These are phyloP conservation scores for Oophaga sylvatica DNA, from an alignment of 2,797 vertebrate genomes.

Conservation along the genomic window DNA sequence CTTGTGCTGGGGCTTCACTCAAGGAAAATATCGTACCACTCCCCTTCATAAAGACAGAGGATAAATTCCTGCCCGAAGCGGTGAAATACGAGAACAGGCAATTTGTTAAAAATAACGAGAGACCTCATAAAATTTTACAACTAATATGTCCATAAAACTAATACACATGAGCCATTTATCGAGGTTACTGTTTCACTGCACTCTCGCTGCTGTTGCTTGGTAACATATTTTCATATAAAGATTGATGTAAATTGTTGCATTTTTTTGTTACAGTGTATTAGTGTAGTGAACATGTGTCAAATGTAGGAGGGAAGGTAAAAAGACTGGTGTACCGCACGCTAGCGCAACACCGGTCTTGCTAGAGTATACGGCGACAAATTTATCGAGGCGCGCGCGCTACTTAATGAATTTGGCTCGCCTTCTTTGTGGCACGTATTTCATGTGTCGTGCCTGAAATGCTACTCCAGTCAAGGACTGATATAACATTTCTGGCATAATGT, in stretches of 20 bases:
- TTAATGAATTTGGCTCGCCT: too few species aligned
- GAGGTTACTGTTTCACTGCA: constrained; percentile 4
- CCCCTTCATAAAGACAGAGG: constrained; percentile 6
- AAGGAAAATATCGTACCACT: not conserved
- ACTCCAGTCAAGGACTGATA: too few species aligned
- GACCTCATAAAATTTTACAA: constrained; percentile 33
- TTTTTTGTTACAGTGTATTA: not conserved
- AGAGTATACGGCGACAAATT: too few species aligned
- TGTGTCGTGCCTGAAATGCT: too few species aligned
- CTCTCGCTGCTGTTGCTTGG: not conserved
- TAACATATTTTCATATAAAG: not conserved
- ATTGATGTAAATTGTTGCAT: not conserved
- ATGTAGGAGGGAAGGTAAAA: not conserved
- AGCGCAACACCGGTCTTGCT: too few species aligned
- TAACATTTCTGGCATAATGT: too few species aligned
- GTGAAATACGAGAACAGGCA: constrained; percentile 35
- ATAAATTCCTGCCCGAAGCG: constrained; percentile 33
- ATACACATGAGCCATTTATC: constrained; percentile 27
- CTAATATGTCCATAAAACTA: constrained; percentile 37
- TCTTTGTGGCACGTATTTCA: too few species aligned
- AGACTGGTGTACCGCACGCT: too few species aligned
- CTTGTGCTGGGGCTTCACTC: not conserved
- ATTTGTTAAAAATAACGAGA: constrained; percentile 37
- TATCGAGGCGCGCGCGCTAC: too few species aligned
- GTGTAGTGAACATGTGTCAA: not conserved